These are phyloP conservation scores for Globicephala melas DNA, from an alignment of 2,113 vertebrate species.

Conservation along the genomic window DNA sequence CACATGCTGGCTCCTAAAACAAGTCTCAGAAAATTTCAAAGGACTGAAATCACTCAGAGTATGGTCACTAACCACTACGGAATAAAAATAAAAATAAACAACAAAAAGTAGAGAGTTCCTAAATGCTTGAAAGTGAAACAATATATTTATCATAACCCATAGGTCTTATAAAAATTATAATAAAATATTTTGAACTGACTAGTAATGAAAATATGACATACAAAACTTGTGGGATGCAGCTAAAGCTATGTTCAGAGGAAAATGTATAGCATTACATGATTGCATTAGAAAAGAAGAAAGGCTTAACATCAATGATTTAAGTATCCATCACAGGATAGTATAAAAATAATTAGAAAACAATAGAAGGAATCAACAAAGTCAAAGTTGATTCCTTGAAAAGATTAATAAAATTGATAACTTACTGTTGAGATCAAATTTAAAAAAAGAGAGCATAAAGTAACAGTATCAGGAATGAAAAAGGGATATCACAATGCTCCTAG, in stretches of 20 bases:
- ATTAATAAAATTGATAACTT: neutral
- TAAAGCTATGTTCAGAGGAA: neutral
- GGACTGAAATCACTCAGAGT: neutral
- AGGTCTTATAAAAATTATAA: neutral
- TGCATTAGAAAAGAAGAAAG: neutral
- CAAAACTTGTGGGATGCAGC: neutral
- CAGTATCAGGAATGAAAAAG: neutral
- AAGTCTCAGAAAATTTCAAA: neutral
- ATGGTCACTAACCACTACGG: neutral
- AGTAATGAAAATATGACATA: neutral
- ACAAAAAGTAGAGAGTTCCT: neutral
- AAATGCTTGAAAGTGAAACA: neutral
- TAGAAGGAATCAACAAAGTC: neutral
- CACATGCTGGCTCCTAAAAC: neutral
- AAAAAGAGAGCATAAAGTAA: neutral
- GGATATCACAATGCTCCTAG: neutral
- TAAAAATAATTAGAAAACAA: neutral
- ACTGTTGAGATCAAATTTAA: neutral
- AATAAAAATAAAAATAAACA: neutral
- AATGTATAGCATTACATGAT: neutral
- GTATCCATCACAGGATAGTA: neutral
- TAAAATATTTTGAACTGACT: neutral
- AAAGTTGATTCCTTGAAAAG: neutral
- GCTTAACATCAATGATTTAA: neutral
- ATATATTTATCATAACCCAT: neutral